Evolutionary conservation across 2,797 vertebrate genomes (phyloP), one percentile per base, ranked within the genome.

Genomic region (Lemur catta): DNA sequence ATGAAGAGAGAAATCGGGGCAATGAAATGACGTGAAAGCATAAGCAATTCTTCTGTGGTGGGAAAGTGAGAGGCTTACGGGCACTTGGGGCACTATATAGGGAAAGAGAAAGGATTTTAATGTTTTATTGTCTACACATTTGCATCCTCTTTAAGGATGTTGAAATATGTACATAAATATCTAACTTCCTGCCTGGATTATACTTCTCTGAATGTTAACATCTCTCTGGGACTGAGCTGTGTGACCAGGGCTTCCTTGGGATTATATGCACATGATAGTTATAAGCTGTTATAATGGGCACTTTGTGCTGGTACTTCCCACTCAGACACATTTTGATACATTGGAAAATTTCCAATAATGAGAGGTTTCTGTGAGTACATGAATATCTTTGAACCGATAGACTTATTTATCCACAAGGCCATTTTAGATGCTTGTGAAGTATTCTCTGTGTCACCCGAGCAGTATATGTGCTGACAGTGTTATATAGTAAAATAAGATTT

Each of bases 401-500:
- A n/a, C 50, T 85, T 72, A 57, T 61, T 94, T 92, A 65, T 84
- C 65, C 69, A 18, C 50, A 80, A 89, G 76, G 18, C 80, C 76
- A 55, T 65, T 50, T 91, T 88, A 65, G 43, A 92, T 22, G 57
- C 18, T 26, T 9, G 3, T 38, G 24, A 94, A 93, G 20, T 65
- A 63, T 89, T 92, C 69, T 57, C 22, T 79, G 0, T 76, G 72
- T 89, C 84, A 38, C 26, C 30, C 9, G 28, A 38, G 46, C 4
- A 84, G n/a, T 72, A 0, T 61, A 30, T 67, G 84, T 87, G 28
- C 75, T 94, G 86, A 61, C 84, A 74, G 0, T 65, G n/a, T 48
- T 22, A 1, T 52, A 46, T 61, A 63, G 50, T 84, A 86, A 95
- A 95, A 33, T 85, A 88, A 95, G 85, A 94, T 95, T 81, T 95